Conservation (phyloP, 2,113 vertebrate genomes). For the Acanthochromis polyacanthus region DNA sequence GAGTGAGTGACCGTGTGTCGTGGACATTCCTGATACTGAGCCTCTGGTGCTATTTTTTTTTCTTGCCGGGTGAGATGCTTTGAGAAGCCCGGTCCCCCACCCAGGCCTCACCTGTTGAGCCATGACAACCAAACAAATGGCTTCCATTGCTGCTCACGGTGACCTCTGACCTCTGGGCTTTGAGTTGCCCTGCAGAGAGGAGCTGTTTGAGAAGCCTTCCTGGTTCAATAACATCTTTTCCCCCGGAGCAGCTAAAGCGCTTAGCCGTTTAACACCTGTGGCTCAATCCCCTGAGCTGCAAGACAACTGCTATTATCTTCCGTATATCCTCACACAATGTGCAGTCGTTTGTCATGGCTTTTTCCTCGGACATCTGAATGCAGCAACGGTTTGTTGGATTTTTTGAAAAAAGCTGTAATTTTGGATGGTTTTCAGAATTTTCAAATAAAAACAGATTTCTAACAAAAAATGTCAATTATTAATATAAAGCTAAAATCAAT, state of each 20-base stretch:
- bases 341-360: constrained; percentile 62
- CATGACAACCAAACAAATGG: constrained; percentile 87
- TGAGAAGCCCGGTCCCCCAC: constrained; percentile 71
- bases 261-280: constrained; percentile 85
- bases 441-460: neutral
- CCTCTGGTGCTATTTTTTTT: constrained; percentile 75
- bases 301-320: constrained; percentile 61
- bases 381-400: constrained; percentile 1
- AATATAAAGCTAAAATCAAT: too few relatives aligned
- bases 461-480: too few relatives aligned
- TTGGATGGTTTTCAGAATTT: neutral
- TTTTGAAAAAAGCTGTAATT: neutral
- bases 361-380: constrained; percentile 52
- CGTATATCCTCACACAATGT: constrained; percentile 54
- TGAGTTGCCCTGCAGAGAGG: constrained; percentile 78
- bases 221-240: constrained; percentile 83
- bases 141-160: constrained; percentile 74
- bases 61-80: constrained; percentile 77
- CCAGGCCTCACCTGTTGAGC: constrained; percentile 87
- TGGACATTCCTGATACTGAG: constrained; percentile 81
- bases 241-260: constrained; percentile 71
- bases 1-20: constrained; percentile 82
- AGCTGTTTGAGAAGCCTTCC: constrained; percentile 79
- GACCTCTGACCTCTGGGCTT: constrained; percentile 84
- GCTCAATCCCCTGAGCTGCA: constrained; percentile 64